Conservation (phyloP, 92 coral and sea anemone genomes). For the Paramuricea clavata region DNA sequence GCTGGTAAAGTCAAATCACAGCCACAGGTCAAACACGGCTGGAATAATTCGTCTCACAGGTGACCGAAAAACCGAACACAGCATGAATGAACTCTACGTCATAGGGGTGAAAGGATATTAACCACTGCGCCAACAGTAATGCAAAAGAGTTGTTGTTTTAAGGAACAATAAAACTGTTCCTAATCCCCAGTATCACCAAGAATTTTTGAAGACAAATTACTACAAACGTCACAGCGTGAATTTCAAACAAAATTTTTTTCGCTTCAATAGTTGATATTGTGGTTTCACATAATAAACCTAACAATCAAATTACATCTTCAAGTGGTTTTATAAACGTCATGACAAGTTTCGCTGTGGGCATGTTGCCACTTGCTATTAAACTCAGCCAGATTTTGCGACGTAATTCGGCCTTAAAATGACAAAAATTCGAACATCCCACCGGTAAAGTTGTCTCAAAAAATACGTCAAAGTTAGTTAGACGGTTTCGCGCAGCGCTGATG, state of each 20-base stretch:
- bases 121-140: no score
- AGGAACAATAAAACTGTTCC: no score
- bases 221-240: background rate
- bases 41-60: no score
- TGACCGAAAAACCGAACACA: no score
- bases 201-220: background rate
- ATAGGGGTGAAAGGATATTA: background rate
- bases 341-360: background rate
- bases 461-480: constrained; percentile 9
- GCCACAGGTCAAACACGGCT: no score
- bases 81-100: no score
- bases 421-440: background rate
- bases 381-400: background rate
- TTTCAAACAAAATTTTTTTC: background rate
- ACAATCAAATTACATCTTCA: background rate
- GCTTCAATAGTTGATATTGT: background rate
- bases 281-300: no score
- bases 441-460: background rate
- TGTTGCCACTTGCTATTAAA: background rate
- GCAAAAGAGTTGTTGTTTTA: no score
- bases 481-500: background rate
- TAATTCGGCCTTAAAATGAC: background rate
- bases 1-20: no score
- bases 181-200: background rate
- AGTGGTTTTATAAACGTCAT: constrained; percentile 1